phyloP scores from a whole-genome alignment of 2,113 vertebrate species.

The Poeciliopsis prolifica region DNA sequence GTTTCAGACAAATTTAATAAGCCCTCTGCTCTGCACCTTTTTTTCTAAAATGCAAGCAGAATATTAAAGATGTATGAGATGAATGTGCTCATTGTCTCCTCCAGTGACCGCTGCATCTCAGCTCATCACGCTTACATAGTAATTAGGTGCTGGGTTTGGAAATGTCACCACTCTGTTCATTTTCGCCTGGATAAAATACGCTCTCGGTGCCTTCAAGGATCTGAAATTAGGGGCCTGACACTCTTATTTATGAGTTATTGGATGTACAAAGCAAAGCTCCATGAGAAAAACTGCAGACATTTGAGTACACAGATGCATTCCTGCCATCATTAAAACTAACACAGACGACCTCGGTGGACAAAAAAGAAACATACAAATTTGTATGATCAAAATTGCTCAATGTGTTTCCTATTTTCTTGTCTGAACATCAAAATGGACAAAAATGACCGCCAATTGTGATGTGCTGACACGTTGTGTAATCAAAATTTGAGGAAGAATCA shows the following conservation, averaged over 20 bases:
- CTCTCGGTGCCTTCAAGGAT: constrained; percentile 53
- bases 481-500: constrained; percentile 72
- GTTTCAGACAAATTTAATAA: constrained; percentile 73
- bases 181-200: constrained; percentile 49
- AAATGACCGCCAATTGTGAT: constrained; percentile 75
- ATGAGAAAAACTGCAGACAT: constrained; percentile 20
- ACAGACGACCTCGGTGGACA: constrained; percentile 50
- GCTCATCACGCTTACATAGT: constrained; percentile 52
- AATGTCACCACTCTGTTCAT: constrained; percentile 61
- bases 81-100: constrained; percentile 69
- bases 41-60: constrained; percentile 65
- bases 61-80: constrained; percentile 75
- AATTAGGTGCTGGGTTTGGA: constrained; percentile 70
- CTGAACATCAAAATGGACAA: constrained; percentile 77
- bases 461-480: constrained; percentile 77
- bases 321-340: constrained; percentile 63
- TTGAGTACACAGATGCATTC: constrained; percentile 44
- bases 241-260: constrained; percentile 39
- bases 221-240: constrained; percentile 35
- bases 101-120: constrained; percentile 54
- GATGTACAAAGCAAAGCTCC: constrained; percentile 1
- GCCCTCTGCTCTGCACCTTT: constrained; percentile 64
- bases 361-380: constrained; percentile 59
- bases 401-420: constrained; percentile 74
- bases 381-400: constrained; percentile 67